Evolutionary conservation across 2,797 vertebrate species (phyloP), one percentile per base, ranked within the genome.

Genomic region (Glossophaga mutica): DNA sequence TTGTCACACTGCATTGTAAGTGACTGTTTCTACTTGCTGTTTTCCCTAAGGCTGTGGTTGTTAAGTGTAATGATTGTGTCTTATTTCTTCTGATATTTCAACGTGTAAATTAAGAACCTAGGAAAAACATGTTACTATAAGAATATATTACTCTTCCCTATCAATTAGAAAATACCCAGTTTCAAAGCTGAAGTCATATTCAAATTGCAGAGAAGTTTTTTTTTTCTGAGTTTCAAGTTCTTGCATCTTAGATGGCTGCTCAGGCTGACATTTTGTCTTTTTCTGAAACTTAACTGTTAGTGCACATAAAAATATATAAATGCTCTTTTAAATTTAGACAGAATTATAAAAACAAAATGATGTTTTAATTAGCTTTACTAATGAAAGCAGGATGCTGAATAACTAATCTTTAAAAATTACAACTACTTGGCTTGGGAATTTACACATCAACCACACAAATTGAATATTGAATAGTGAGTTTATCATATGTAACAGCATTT

Each of bases 351-450:
- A 94, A 19, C 9, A 88, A 82, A 95, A 81, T 92, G 19, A 85
- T 85, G 32, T 92, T 96, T 92, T 77, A 87, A 84, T 96, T 94
- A 79, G 14, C 71, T 29, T 22, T 94, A 1, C 18, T 94, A 81
- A 88, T 55, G 71, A 88, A 95, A 96, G 37, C 76, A 90, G 19
- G 15, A 86, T 92, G 18, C 39, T 88, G 9, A n/a, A 37, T 57
- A 87, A 71, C 55, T 65, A 82, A 52, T 87, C 32, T 79, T 94
- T 90, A 76, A 84, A 89, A 95, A 50, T 77, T 84, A n/a, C 3
- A 70, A 46, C 67, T 59, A 82, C 29, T 59, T 85, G 52, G 24
- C 44, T 95, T 77, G 10, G 24, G 11, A 57, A 81, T 92, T 95
- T 34, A 90, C 5, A 57, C 32, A 46, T 92, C 10, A 71, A 50